phyloP scores from a whole-genome alignment of 2,113 vertebrate species.

The Trichechus manatus region DNA sequence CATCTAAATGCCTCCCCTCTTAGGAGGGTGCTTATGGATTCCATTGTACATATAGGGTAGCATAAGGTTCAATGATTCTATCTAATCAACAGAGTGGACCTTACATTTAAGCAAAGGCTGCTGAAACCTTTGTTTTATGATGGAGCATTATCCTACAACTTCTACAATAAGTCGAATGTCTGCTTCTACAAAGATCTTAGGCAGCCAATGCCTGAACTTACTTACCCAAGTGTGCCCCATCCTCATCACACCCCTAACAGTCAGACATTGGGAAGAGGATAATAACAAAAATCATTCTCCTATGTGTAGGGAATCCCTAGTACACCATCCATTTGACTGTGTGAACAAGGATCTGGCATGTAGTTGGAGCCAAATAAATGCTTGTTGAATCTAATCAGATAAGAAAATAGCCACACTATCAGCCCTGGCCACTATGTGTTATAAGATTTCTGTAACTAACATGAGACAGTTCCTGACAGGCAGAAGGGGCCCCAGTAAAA shows the following conservation, averaged over 20 bases:
- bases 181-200: conserved; percentile 51
- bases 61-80: conserved; percentile 81
- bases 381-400: background rate
- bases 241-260: background rate
- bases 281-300: background rate
- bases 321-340: background rate
- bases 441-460: background rate
- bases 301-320: background rate
- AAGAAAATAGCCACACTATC: background rate
- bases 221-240: conserved; percentile 5
- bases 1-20: conserved; percentile 76
- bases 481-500: background rate
- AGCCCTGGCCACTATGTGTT: background rate
- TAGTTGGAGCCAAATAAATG: background rate
- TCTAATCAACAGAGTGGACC: conserved; percentile 71
- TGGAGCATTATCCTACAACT: conserved; percentile 17
- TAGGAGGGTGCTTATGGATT: conserved; percentile 71
- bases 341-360: background rate
- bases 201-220: conserved; percentile 36
- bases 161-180: conserved; percentile 28
- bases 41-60: conserved; percentile 73
- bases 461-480: background rate
- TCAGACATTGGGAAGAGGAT: background rate
- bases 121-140: conserved; percentile 61
- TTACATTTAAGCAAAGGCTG: conserved; percentile 61